Evolutionary conservation across 2,888 invertebrate genomes (phyloP), one percentile per base, ranked within the genome.

Genomic region (Mechanitis mazaeus): DNA sequence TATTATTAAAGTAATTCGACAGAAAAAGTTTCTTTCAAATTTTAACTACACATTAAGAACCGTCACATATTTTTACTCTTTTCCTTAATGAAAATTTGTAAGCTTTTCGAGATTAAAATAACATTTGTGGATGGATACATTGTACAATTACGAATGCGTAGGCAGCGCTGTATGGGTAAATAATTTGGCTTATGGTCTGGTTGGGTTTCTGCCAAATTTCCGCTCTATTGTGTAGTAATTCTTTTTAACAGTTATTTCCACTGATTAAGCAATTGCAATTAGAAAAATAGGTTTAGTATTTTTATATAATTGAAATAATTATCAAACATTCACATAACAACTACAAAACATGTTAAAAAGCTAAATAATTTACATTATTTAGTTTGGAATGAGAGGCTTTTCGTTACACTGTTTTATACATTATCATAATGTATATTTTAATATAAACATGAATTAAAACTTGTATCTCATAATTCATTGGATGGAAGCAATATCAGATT

Each of bases 201-300:
- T 61, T 61, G 61, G 61, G 45, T 61, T 58, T 58, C 38, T 58
- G 61, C 61, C 61, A 61, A 61, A 56, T 54, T 61, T 54, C 53
- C 57, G 7, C 31, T 50, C 50, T 50, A 50, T 31, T 50, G 31
- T 50, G 50, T 50, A 50, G 50, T 50, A 28, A 50, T 50, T 50
- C 50, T 31, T 50, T 31, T 50, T 50, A 50, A 31, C 7, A 6
- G 50, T 28, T 50, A 50, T 50, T 31, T 50, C 50, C 50, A 31
- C 28, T 50, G 50, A 50, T 50, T 50, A 50, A 31, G 20, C 47
- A 50, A 50, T 50, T 50, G 50, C 31, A 50, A 31, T 50, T 50
- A 50, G 28, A 50, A 11, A 7, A 50, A 50, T 31, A 50, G 3
- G 31, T 5, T 31, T 50, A 11, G 9, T 42, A 9, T 7, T 42